These are phyloP conservation scores for Sinocyclocheilus anshuiensis DNA, from an alignment of 2,113 vertebrate species.

Conservation along the genomic window DNA sequence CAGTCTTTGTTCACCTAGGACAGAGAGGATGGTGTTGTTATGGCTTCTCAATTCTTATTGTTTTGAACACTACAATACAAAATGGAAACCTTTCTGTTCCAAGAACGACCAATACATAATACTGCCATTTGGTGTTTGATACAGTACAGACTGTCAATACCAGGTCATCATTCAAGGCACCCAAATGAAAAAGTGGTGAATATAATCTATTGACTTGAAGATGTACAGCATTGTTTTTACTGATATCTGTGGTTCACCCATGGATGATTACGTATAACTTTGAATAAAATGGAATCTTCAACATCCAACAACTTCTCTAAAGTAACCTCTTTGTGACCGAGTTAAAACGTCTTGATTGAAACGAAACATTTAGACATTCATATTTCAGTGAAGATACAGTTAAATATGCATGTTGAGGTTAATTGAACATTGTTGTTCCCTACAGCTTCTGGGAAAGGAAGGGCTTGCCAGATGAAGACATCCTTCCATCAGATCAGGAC, in stretches of 20 bases:
- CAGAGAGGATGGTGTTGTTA: background rate
- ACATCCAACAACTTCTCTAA: background rate
- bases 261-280: background rate
- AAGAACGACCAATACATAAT: background rate
- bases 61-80: background rate
- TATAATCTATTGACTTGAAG: background rate
- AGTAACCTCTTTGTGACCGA: background rate
- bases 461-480: background rate
- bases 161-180: slow-evolving; percentile 32
- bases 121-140: slow-evolving; percentile 3
- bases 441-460: slow-evolving; percentile 4
- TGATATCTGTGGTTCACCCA: background rate
- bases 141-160: slow-evolving; percentile 9
- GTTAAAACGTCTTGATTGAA: background rate
- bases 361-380: background rate
- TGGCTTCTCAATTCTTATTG: slow-evolving; percentile 23
- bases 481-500: background rate
- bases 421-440: background rate
- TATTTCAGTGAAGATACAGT: background rate
- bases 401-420: background rate
- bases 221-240: slow-evolving; percentile 9
- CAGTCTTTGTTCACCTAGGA: background rate
- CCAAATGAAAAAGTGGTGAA: slow-evolving; percentile 11
- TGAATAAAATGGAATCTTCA: background rate
- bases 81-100: background rate